Percentiles rank a stretch among this genome's conserved stretches.
Conservation (phyloP, 2,888 invertebrate genomes). For the Mimachlamys varia region DNA sequence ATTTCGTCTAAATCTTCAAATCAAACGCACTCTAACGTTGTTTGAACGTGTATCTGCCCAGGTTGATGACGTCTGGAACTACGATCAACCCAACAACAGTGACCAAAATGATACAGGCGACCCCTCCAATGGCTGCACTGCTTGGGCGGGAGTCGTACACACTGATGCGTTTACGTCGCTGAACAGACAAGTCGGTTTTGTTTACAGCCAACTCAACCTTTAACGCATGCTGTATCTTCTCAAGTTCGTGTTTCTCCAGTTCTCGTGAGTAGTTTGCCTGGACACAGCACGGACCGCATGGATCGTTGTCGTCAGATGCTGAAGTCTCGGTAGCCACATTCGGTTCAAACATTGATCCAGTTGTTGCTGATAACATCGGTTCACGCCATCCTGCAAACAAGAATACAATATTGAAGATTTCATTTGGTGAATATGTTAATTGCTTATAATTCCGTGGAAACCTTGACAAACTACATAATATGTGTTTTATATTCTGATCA, state of each 20-base stretch:
- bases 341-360: no score
- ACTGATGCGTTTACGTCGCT: not conserved
- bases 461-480: no score
- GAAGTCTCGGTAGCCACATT: no score
- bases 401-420: not conserved
- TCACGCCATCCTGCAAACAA: no score
- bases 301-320: not conserved
- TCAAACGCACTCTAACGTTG: not conserved
- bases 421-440: no score
- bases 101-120: not conserved
- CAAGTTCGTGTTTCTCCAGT: not conserved
- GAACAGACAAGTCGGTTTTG: not conserved
- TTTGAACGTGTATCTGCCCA: not conserved
- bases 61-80: not conserved
- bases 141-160: constrained; percentile 37
- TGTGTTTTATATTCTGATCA: no score
- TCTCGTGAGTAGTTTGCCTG: not conserved
- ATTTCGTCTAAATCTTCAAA: no score
- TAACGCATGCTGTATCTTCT: not conserved
- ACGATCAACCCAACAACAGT: not conserved
- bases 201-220: not conserved
- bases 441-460: no score
- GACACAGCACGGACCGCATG: not conserved
- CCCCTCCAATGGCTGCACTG: no score
- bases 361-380: not conserved